A percentile compares a stretch with the other conserved stretches of the same genome.
Evolutionary conservation across 92 coral and sea anemone species (phyloP).

Genomic region (Umimayanthus chanpuru): DNA sequence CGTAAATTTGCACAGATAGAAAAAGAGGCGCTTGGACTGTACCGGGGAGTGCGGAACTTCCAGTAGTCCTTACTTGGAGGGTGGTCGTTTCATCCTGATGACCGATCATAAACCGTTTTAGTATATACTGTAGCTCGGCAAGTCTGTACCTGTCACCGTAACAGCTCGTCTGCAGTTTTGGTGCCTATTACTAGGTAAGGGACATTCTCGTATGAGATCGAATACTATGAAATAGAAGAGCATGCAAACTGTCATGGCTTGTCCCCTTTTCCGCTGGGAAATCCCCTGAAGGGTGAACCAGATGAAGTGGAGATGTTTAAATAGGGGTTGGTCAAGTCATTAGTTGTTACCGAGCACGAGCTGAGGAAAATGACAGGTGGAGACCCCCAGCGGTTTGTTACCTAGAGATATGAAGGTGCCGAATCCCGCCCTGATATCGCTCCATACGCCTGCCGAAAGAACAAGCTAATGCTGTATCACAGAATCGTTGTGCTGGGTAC

Average conservation of each 20-base stretch:
- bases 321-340: conserved; percentile 38
- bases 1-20: neutral
- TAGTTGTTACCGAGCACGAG: neutral
- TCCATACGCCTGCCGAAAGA: no score
- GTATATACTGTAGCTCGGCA: conserved; percentile 43
- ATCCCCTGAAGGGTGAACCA: conserved; percentile 4
- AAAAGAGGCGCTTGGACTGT: neutral
- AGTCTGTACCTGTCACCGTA: conserved; percentile 47
- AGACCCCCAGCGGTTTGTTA: neutral
- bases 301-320: conserved; percentile 36
- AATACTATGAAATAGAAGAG: conserved; percentile 42
- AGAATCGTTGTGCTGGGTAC: no score
- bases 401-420: neutral
- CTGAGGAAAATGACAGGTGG: neutral
- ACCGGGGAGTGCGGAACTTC: neutral
- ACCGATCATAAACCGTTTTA: conserved; percentile 49
- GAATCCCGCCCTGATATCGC: neutral
- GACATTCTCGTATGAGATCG: conserved; percentile 31
- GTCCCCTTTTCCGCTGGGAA: conserved; percentile 34
- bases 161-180: conserved; percentile 50
- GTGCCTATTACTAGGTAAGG: conserved; percentile 53
- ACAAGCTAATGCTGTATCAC: no score
- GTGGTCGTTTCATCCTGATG: conserved; percentile 20
- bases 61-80: neutral
- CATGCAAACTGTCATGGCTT: conserved; percentile 65